Conservation (phyloP, 2,113 vertebrate genomes). For the Hystrix brachyura region DNA sequence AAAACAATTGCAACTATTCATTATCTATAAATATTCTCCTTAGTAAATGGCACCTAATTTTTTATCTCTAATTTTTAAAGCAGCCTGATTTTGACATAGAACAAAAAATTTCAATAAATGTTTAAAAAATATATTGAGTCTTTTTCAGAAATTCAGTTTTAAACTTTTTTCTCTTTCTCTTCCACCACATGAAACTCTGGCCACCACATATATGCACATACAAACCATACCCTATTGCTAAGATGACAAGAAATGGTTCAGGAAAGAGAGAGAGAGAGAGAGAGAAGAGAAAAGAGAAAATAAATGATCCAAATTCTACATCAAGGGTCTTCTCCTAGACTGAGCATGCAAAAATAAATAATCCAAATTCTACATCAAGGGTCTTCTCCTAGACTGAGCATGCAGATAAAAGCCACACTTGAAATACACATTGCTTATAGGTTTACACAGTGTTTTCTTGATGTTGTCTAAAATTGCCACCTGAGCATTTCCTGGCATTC, state of each 20-base stretch:
- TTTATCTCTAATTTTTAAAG: constrained; percentile 63
- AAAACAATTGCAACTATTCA: constrained; percentile 77
- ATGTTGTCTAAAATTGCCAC: constrained; percentile 82
- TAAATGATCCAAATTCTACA: constrained; percentile 72
- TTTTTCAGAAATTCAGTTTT: constrained; percentile 68
- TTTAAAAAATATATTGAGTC: constrained; percentile 2
- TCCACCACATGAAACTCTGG: constrained; percentile 30
- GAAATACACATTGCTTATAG: constrained; percentile 40
- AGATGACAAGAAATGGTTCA: constrained; percentile 59
- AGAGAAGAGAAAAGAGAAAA: constrained; percentile 71
- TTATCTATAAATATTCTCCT: constrained; percentile 79
- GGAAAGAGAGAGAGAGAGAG: not conserved
- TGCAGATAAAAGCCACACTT: constrained; percentile 76
- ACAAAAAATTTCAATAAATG: not conserved
- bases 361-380: constrained; percentile 64
- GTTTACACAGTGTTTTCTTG: constrained; percentile 76
- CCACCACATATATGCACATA: not conserved
- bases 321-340: constrained; percentile 60
- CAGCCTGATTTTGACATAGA: constrained; percentile 5
- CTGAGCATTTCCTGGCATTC: constrained; percentile 64
- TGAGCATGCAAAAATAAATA: constrained; percentile 71
- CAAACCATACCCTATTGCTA: not conserved
- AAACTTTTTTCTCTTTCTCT: not conserved
- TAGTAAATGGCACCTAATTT: not conserved
- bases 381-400: constrained; percentile 60